Base-by-base conservation (phyloP, 23 tunicate genomes). In the Botrylloides violaceus region DNA sequence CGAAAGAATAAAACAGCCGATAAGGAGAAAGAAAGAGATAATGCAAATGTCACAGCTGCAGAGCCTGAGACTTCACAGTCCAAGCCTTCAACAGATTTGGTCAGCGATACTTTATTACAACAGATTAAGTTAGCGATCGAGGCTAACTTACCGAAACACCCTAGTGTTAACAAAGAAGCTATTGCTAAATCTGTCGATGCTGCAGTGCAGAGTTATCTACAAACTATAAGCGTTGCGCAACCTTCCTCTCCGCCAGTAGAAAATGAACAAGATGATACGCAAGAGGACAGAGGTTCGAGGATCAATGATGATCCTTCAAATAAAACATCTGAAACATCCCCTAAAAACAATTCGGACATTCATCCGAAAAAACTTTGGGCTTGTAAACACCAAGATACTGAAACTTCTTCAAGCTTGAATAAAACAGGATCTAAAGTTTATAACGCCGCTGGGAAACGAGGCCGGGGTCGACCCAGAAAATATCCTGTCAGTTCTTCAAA, bases 361-460 rank as follows among this genome's bases (percentile, higher is more conserved):
- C 85, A 80, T 73, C 92, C 92, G 22, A 84, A 84, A 55, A 84
- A 84, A 39, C 63, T 84, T 24, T 84, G 92, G 92, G 92, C 83
- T 32, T 84, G 73, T 21, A 72, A 72, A 59, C 92, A 84, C 66
- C 75, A 84, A 36, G 80, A 38, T 39, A 37, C 61, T 3, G 57
- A 76, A 3, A 29, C n/a, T 6, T 4, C 24, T 1, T 2, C 43
- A 2, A 22, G 29, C 19, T 20, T 24, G 1, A 19, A 19, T 6
- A n/a, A 12, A 22, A 12, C 30, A 18, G 33, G 32, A 19, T 31
- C 7, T 9, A 33, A 22, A 29, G 37, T 2, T 7, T n/a, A n/a
- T n/a, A 49, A 32, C 3, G 36, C 59, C 33, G 66, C 78, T 1
- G 62, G 43, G 25, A 88, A 88, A 66, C 86, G 87, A 24, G 66